A percentile compares a stretch with the other conserved stretches of the same genome.
These are phyloP conservation scores for Aphodius sticticus DNA, from an alignment of 2,888 invertebrate genomes.

Conservation along the genomic window DNA sequence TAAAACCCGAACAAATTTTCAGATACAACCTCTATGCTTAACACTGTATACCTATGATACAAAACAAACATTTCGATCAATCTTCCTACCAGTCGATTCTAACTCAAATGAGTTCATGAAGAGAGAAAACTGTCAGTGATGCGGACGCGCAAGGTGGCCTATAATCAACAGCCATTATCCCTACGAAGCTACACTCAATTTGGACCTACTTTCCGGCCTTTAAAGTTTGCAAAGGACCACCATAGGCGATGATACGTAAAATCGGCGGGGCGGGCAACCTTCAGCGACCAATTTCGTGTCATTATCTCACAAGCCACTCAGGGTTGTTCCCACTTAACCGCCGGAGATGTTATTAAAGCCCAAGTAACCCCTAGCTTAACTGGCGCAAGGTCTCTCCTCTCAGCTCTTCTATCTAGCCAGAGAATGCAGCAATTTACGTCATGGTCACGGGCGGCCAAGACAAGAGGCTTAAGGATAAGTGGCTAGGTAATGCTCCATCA, in stretches of 20 bases:
- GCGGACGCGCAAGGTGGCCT: background rate
- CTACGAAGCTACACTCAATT: background rate
- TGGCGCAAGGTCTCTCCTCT: background rate
- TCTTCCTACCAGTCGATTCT: too few relatives aligned
- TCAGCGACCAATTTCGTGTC: background rate
- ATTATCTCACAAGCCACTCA: background rate
- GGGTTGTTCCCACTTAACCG: background rate
- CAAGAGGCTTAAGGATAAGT: background rate
- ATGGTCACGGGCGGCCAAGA: background rate
- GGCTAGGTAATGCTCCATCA: background rate
- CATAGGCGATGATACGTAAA: background rate
- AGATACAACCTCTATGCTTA: too few relatives aligned
- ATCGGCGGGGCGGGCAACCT: background rate
- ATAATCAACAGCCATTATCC: background rate
- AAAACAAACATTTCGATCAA: too few relatives aligned
- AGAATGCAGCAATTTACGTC: background rate
- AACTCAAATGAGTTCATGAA: too few relatives aligned
- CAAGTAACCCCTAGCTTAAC: background rate
- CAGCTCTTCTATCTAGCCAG: too few relatives aligned
- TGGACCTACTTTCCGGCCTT: background rate
- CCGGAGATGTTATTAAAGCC: background rate
- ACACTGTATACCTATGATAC: too few relatives aligned
- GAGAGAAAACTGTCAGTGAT: background rate
- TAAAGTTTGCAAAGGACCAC: background rate
- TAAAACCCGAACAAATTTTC: too few relatives aligned